Base-by-base conservation (phyloP, 2,888 invertebrate species). In the Nudaria mundana region DNA sequence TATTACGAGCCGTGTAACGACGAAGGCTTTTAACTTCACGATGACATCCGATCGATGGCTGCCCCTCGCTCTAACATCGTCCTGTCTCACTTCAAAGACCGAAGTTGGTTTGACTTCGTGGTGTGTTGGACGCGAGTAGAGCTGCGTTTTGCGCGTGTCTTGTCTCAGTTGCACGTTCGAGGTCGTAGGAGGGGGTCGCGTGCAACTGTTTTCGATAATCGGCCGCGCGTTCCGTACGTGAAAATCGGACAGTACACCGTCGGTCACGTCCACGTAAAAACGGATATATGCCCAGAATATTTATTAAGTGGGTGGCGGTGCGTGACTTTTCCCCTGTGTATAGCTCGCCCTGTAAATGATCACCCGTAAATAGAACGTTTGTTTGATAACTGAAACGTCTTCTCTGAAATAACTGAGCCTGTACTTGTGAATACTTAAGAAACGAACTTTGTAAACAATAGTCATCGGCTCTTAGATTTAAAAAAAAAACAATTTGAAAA, bases 211-310 rank as follows among this genome's bases (percentile, higher is more conserved):
- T 86, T 85, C 85, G 84, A 87, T 87, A 87, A 88, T 87, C 87
- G 86, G 76, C 79, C 76, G 84, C 86, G 84, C 86, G 86, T 84
- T 85, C 86, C 75, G 84, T 88, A 88, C 88, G 88, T 88, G 88
- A 81, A 87, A 81, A 84, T 81, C 87, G 87, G 87, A 80, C 87
- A 86, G 86, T 87, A 74, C 71, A 71, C 77, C 72, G 76, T 66
- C 78, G 75, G 87, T 87, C 88, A 88, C 88, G 88, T 88, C 79
- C 85, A 76, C 86, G 87, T 85, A 87, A 87, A 88, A 88, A 87
- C 86, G 87, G 88, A 89, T 89, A 89, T 89, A 89, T 88, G 90
- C 89, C 89, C 87, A 84, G 90, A 90, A 90, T 91, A 90, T 90
- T 90, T 90, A 90, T 90, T 85, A 85, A 84, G 87, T 85, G 88